Conservation (phyloP, 2,888 invertebrate genomes). For the Diarsia dahlii region DNA sequence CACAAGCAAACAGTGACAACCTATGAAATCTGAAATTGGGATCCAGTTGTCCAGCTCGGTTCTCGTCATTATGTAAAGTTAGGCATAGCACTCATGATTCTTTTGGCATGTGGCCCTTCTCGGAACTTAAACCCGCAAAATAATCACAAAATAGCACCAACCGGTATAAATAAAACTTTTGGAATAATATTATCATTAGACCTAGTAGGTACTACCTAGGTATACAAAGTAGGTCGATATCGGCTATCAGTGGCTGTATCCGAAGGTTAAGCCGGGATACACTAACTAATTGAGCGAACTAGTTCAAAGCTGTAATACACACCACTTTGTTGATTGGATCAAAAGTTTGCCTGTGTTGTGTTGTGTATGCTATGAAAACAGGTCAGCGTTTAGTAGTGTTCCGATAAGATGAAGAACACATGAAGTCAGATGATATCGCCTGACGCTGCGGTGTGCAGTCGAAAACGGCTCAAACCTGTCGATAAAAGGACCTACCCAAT, state of each 20-base stretch:
- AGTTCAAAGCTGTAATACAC: constrained; percentile 45
- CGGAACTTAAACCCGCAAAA: too few relatives aligned
- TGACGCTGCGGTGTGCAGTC: background rate
- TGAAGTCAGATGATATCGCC: background rate
- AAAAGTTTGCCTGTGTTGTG: constrained; percentile 35
- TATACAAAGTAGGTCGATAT: constrained; percentile 15
- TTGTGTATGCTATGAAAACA: constrained; percentile 5
- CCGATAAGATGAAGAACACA: background rate
- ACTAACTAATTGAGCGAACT: constrained; percentile 38
- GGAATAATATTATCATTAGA: background rate
- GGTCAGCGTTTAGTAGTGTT: constrained; percentile 7
- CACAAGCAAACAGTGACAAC: too few relatives aligned
- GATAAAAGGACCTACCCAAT: background rate
- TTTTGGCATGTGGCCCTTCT: too few relatives aligned
- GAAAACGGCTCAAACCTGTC: background rate
- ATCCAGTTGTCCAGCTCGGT: too few relatives aligned
- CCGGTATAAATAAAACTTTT: too few relatives aligned
- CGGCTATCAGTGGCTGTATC: constrained; percentile 23
- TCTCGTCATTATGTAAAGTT: too few relatives aligned
- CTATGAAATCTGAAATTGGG: too few relatives aligned
- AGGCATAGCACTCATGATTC: too few relatives aligned
- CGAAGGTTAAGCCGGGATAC: constrained; percentile 21
- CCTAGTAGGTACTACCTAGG: background rate
- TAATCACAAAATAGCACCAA: too few relatives aligned
- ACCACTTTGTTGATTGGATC: constrained; percentile 44